Percentiles rank a stretch among this genome's conserved stretches.
phyloP scores from a whole-genome alignment of 2,888 invertebrate species.

The Cheilosia pagana region DNA sequence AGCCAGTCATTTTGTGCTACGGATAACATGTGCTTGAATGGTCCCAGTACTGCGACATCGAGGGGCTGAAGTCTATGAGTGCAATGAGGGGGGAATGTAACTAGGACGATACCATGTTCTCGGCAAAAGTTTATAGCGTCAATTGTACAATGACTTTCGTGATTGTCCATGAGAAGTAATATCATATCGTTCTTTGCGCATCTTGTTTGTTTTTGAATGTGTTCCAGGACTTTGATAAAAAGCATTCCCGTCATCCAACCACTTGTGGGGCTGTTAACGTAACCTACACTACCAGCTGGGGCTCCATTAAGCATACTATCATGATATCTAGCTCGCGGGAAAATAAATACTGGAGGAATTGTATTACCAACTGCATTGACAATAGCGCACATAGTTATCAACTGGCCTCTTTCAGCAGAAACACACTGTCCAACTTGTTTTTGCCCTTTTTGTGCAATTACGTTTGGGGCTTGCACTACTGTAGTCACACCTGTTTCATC shows the following conservation, averaged over 20 bases:
- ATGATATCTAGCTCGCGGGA: too few relatives aligned
- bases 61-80: constrained; percentile 15
- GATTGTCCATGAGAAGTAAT: constrained; percentile 55
- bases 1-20: constrained; percentile 47
- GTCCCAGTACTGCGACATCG: constrained; percentile 19
- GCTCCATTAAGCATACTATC: too few relatives aligned
- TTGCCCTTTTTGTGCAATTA: too few relatives aligned
- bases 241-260: constrained; percentile 51
- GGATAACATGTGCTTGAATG: constrained; percentile 49
- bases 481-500: too few relatives aligned
- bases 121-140: constrained; percentile 27
- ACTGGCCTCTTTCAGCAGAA: too few relatives aligned
- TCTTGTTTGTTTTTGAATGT: constrained; percentile 37
- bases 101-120: constrained; percentile 17
- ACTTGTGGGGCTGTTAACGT: constrained; percentile 35
- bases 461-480: too few relatives aligned
- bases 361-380: too few relatives aligned
- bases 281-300: constrained; percentile 46
- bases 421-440: too few relatives aligned
- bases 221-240: constrained; percentile 26
- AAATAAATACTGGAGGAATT: too few relatives aligned
- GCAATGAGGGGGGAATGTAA: constrained; percentile 19
- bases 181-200: constrained; percentile 38
- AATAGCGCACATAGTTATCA: too few relatives aligned
- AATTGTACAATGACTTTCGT: constrained; percentile 40